Conservation (phyloP, 2,113 vertebrate genomes). For the Chionis minor region DNA sequence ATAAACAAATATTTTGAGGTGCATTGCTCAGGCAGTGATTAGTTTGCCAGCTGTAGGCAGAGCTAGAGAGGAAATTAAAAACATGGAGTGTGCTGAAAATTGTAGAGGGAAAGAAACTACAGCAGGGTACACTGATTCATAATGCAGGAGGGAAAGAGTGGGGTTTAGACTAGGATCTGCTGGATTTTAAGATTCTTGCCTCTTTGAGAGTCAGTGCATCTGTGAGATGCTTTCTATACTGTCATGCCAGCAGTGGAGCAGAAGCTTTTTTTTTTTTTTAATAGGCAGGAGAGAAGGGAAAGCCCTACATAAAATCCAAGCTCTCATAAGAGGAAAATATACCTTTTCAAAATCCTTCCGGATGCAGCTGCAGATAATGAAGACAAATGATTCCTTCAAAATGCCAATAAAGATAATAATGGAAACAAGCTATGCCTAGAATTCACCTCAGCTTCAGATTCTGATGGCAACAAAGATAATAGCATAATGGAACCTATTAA, state of each 20-base stretch:
- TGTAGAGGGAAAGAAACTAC: not conserved
- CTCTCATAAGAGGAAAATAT: not conserved
- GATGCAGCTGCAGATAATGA: constrained; percentile 42
- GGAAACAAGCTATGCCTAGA: constrained; percentile 4
- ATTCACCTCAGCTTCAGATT: constrained; percentile 3
- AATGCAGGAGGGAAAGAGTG: not conserved
- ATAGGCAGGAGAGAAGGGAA: not conserved
- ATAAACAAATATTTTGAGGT: constrained; percentile 30
- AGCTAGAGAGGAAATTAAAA: constrained; percentile 53
- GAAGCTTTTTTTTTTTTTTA: not conserved
- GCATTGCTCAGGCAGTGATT: constrained; percentile 16
- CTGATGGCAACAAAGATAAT: not conserved
- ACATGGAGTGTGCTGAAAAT: not conserved
- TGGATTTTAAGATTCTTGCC: not conserved
- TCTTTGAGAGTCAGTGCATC: not conserved
- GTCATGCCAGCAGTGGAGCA: not conserved
- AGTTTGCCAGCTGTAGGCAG: constrained; percentile 38
- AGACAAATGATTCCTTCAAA: constrained; percentile 35
- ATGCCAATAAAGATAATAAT: not conserved
- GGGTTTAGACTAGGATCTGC: not conserved
- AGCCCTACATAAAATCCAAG: not conserved
- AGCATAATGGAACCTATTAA: not conserved
- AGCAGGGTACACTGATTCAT: not conserved
- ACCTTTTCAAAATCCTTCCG: constrained; percentile 20
- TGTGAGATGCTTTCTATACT: not conserved